A percentile compares a stretch with the other conserved stretches of the same genome.
Conservation (phyloP, 2,888 invertebrate genomes). For the Amphipoea oculea region DNA sequence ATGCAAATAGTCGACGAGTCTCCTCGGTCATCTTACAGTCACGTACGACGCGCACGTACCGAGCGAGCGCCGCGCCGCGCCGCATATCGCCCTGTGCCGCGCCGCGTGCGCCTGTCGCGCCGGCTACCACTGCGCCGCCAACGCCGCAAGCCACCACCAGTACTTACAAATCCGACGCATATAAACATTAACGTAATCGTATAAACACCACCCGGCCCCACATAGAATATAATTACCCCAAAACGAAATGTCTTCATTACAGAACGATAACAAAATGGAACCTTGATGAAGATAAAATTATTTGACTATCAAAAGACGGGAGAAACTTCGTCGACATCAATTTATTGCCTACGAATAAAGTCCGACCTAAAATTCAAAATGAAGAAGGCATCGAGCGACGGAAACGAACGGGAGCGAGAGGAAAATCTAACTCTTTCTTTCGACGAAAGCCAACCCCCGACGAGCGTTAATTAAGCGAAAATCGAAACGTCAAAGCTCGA, state of each 20-base stretch:
- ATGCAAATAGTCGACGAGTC: constrained; percentile 86
- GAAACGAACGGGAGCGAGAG: constrained; percentile 80
- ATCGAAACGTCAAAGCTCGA: constrained; percentile 89
- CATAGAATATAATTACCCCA: constrained; percentile 63
- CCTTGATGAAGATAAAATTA: constrained; percentile 85
- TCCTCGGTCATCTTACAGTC: constrained; percentile 84
- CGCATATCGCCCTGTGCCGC: constrained; percentile 34
- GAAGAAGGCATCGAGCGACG: constrained; percentile 77
- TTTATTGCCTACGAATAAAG: constrained; percentile 84
- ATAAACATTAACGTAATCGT: constrained; percentile 56
- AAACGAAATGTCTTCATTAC: constrained; percentile 78
- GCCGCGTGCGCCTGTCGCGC: constrained; percentile 1
- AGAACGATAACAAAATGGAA: constrained; percentile 78
- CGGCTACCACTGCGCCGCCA: constrained; percentile 25
- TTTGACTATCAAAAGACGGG: constrained; percentile 85
- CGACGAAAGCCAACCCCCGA: constrained; percentile 74
- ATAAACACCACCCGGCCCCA: constrained; percentile 45
- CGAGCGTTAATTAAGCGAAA: constrained; percentile 89
- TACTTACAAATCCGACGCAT: constrained; percentile 58
- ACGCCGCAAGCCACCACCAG: constrained; percentile 42
- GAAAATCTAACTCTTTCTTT: constrained; percentile 85
- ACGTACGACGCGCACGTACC: constrained; percentile 78
- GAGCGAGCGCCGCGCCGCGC: constrained; percentile 55
- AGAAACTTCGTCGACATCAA: constrained; percentile 83
- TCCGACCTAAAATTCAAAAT: constrained; percentile 81